Evolutionary conservation across 2,888 invertebrate species (phyloP).

Genomic region (Cybosia mesomella): DNA sequence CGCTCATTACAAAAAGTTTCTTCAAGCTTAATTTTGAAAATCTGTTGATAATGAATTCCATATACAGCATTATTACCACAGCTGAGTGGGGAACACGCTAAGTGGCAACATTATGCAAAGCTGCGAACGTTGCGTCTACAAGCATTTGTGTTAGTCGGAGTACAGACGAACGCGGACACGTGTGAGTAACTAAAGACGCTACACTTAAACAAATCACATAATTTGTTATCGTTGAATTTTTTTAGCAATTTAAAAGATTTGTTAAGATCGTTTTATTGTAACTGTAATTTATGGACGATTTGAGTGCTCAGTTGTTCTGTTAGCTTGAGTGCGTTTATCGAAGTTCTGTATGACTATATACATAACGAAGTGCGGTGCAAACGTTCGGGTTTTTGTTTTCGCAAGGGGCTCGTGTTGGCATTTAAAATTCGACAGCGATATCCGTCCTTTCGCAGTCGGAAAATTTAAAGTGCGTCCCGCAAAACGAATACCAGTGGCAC

Average conservation of each 20-base stretch:
- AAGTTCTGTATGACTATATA: neutral
- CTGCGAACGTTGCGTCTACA: slow-evolving; percentile 44
- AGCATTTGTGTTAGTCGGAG: slow-evolving; percentile 27
- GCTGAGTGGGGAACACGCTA: slow-evolving; percentile 57
- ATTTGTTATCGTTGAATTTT: neutral
- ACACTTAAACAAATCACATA: neutral
- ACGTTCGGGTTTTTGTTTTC: slow-evolving; percentile 66
- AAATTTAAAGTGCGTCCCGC: slow-evolving; percentile 81
- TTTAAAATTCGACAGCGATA: slow-evolving; percentile 79
- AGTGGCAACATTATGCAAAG: slow-evolving; percentile 75
- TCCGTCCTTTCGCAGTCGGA: slow-evolving; percentile 69
- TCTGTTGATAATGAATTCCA: slow-evolving; percentile 64
- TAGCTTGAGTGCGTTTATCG: neutral
- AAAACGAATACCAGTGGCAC: slow-evolving; percentile 76
- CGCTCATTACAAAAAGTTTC: slow-evolving; percentile 41
- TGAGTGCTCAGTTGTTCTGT: neutral
- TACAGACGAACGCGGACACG: slow-evolving; percentile 11
- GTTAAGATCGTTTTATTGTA: neutral
- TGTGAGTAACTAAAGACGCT: neutral
- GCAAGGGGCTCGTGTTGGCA: slow-evolving; percentile 62
- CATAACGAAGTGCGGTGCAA: slow-evolving; percentile 31
- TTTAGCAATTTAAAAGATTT: neutral
- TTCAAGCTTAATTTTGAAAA: slow-evolving; percentile 40
- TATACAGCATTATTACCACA: slow-evolving; percentile 59
- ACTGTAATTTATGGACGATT: neutral